Base-by-base conservation (phyloP, 2,888 invertebrate species). In the Caenorhabditis panamensis region DNA sequence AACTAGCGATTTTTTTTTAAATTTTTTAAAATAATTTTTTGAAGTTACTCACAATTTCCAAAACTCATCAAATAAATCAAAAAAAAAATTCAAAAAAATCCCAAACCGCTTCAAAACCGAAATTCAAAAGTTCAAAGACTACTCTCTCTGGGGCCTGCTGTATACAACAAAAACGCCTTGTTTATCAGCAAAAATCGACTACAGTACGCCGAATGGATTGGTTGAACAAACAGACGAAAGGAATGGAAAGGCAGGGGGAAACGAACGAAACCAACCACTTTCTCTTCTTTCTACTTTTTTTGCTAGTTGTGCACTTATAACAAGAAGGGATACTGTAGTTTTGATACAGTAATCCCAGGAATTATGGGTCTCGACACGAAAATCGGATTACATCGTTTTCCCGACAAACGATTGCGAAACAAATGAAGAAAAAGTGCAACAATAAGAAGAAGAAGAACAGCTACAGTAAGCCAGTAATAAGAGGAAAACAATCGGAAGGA, bases 131-230 rank as follows among this genome's bases (percentile, higher is more conserved):
- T 31, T 31, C 31, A 31, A 31, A 31, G 31, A 31, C 31, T 31
- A 9, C 9, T 6, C 31, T n/a, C n/a, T n/a, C n/a, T n/a, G n/a
- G n/a, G n/a, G n/a, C n/a, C n/a, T n/a, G n/a, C n/a, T n/a, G n/a
- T n/a, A n/a, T n/a, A n/a, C n/a, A n/a, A n/a, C n/a, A n/a, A 11
- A 16, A 16, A 16, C 41, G 41, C 41, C 69, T 59, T 61, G 69
- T 69, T 69, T 69, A 69, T 69, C 69, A 69, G 58, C 41, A 36
- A 69, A 37, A 58, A 47, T 41, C 67, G 67, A 2, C 41, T 41
- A 41, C 41, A 41, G 41, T 41, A 41, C 59, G 58, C 51, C 20
- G 53, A 61, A 71, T 62, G 69, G 61, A 62, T 71, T 71, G 69
- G 69, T 53, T 71, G 69, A 51, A 59, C 37, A 71, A 71, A 71